Evolutionary conservation across 2,797 vertebrate species (phyloP), one percentile per base, ranked within the genome.

Genomic region (Vespertilio murinus): DNA sequence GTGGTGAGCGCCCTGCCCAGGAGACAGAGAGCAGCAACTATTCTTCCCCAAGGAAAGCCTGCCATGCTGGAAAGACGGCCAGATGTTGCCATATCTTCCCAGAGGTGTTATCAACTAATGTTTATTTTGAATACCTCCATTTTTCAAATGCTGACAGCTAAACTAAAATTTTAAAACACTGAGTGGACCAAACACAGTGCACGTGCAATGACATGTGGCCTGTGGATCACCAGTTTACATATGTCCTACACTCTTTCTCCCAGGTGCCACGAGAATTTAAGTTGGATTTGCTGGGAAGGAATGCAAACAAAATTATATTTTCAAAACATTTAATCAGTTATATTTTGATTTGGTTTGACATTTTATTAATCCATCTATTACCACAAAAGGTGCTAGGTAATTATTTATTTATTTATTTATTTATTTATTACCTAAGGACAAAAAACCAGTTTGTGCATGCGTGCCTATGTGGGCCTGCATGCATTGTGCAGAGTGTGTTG

Each of bases 311-410:
- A 80, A 70, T 38, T 20, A 69, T 59, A 6, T 88, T 79, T 75
- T 56, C 14, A 59, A 92, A 89, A 90, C 38, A 64, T 3, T 13
- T 47, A 69, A 71, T 79, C 35, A 78, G 33, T 71, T 84, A 42
- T 77, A 91, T 54, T 87, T 86, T 79, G 0, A 88, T 69, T 90
- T 90, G 11, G 9, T 49, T 65, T 92, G 70, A 81, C 25, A 87
- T 69, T 40, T 75, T 74, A 45, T 28, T 93, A 56, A 86, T 47
- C 49, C 42, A 82, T 71, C 47, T 91, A 82, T 52, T 17, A 92
- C 23, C 78, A 42, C 47, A 74, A 93, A 92, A 75, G 12, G 16
- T 56, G 13, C 45, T 91, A 30, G 22, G 35, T 79, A 92, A 30
- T 61, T 20, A 54, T 54, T 54, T 10, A 28, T 94, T 75, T n/a